Base-by-base conservation (phyloP, 2,113 vertebrate species). In the Pogonocichla stellata region DNA sequence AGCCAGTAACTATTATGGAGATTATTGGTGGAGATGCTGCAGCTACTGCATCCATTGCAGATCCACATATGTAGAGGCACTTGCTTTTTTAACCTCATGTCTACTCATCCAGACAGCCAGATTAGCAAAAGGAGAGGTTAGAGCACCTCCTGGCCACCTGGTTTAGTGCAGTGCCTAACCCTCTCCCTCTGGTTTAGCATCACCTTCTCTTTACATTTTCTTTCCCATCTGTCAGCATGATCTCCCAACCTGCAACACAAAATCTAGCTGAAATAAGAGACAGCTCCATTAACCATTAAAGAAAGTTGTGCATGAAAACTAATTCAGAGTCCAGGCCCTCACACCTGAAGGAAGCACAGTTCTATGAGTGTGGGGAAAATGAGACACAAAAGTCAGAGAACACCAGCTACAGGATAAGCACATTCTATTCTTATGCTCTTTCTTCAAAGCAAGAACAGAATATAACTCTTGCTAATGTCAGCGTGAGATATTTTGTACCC, bases 251-350 rank as follows among this genome's bases (percentile, higher is more conserved):
- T 1, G 2, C 64, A 61, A 61, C 34, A 86, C 19, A 72, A 53
- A 85, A 74, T 36, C 47, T 53, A 73, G 25, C 58, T 96, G 82
- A 91, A 91, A 73, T 25, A 36, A 90, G 34, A 92, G 70, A 70
- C 62, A 83, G 71, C 60, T 91, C 90, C 56, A 80, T 93, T 93
- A 81, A 79, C 26, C 12, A 40, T 71, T 77, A 29, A 10, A 88
- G 65, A 86, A 90, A 89, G n/a, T 10, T 65, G 38, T 74, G 28
- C 53, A 56, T 42, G 31, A 89, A 94, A 81, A 90, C 50, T 80
- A 79, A 92, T 91, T 82, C 72, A 74, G 47, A 82, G 19, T 42
- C 15, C 40, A 72, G 72, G n/a, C 18, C 24, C 40, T 69, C 10
- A 23, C 26, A 12, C 15, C 50, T 67, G 38, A 84, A 73, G 64